Conservation (phyloP, 2,113 vertebrate species). For the Rana temporaria region DNA sequence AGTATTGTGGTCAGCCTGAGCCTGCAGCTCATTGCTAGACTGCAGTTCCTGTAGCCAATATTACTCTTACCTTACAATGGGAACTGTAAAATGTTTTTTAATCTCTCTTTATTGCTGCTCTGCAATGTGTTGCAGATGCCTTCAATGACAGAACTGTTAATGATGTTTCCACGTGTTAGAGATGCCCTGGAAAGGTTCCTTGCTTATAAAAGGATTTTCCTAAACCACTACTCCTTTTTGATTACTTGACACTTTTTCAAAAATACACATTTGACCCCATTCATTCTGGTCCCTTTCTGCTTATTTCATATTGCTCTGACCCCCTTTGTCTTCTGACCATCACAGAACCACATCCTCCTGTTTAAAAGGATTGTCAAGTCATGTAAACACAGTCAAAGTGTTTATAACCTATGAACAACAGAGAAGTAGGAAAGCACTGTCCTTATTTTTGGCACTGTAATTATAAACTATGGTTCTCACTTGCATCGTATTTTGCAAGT, state of each 20-base stretch:
- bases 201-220: slow-evolving; percentile 47
- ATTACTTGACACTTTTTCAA: slow-evolving; percentile 34
- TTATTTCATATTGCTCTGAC: background rate
- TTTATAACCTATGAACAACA: slow-evolving; percentile 14
- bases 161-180: slow-evolving; percentile 53
- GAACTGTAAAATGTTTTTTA: slow-evolving; percentile 53
- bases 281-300: background rate
- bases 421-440: background rate
- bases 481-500: slow-evolving; percentile 20
- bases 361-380: background rate
- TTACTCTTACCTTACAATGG: slow-evolving; percentile 37
- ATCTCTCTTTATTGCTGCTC: slow-evolving; percentile 51
- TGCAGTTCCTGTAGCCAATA: slow-evolving; percentile 39
- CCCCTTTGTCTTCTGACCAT: slow-evolving; percentile 8
- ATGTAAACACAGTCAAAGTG: slow-evolving; percentile 3
- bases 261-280: slow-evolving; percentile 1
- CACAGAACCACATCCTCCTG: background rate
- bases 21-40: slow-evolving; percentile 9
- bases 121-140: slow-evolving; percentile 53
- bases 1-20: slow-evolving; percentile 40
- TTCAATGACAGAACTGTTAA: slow-evolving; percentile 52
- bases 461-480: slow-evolving; percentile 10
- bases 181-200: slow-evolving; percentile 47
- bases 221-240: slow-evolving; percentile 35
- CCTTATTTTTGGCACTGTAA: slow-evolving; percentile 1